Percentiles rank a stretch among this genome's conserved stretches.
Evolutionary conservation across 2,888 invertebrate genomes (phyloP).

Genomic region (Exocentrus adspersus): DNA sequence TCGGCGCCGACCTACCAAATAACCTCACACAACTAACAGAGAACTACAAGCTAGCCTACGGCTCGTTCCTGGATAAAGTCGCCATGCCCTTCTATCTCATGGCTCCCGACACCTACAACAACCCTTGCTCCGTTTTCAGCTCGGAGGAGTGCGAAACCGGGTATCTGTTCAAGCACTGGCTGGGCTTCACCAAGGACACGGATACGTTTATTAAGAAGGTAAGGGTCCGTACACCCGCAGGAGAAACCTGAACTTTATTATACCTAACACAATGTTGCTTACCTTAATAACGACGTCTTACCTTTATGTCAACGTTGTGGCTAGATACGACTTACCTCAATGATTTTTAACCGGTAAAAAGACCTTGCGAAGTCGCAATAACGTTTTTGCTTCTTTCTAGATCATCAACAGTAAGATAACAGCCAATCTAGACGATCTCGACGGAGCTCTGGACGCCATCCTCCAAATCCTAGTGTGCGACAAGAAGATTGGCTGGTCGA

Average conservation of each 20-base stretch:
- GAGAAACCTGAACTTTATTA: background rate
- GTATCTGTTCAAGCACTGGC: slow-evolving; percentile 83
- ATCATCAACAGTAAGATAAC: slow-evolving; percentile 44
- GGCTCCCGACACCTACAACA: slow-evolving; percentile 61
- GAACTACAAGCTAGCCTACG: slow-evolving; percentile 79
- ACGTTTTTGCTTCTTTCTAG: slow-evolving; percentile 27
- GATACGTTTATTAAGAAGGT: slow-evolving; percentile 62
- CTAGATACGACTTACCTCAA: too few relatives aligned
- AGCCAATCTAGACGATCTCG: slow-evolving; percentile 59
- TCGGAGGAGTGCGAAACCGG: slow-evolving; percentile 75
- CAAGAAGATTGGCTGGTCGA: slow-evolving; percentile 77
- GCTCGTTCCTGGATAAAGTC: slow-evolving; percentile 83
- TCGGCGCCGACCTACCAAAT: slow-evolving; percentile 70
- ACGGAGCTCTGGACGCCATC: slow-evolving; percentile 86
- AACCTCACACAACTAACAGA: slow-evolving; percentile 74
- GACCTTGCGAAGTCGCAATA: too few relatives aligned
- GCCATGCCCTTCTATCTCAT: slow-evolving; percentile 76
- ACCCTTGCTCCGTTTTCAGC: slow-evolving; percentile 71
- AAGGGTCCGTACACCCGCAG: too few relatives aligned
- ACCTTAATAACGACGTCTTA: too few relatives aligned
- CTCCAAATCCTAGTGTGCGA: slow-evolving; percentile 80
- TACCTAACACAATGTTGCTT: too few relatives aligned
- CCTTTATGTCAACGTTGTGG: too few relatives aligned
- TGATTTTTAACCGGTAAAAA: too few relatives aligned
- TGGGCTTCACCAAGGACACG: slow-evolving; percentile 70